Evolutionary conservation across 2,797 vertebrate species (phyloP), one percentile per base, ranked within the genome.

Genomic region (Darevskia mixta): DNA sequence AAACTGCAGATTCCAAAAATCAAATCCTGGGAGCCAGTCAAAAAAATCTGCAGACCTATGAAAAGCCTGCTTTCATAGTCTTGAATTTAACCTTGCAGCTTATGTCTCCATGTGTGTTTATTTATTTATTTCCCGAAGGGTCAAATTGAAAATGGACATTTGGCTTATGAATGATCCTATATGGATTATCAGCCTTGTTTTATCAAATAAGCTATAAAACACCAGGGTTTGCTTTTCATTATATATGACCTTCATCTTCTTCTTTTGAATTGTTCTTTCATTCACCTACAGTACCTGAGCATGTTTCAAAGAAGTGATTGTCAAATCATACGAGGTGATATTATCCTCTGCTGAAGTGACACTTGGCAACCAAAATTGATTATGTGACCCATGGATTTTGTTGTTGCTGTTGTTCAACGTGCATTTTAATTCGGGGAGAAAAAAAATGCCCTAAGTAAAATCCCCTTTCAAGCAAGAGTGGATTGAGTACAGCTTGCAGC

Each of bases 371-470:
- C 61, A 43, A 43, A 69, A n/a, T 32, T 76, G 72, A 77, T 41
- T 32, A 84, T 76, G 29, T 71, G 18, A 75, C 72, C 27, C 23
- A 7, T 87, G 79, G 8, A 8, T 82, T 87, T 55, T 8, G 66
- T 8, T 18, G 7, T 15, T 8, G n/a, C 8, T 35, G 32, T 87
- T 35, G 35, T 66, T 75, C 73, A 88, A 82, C 8, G 71, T 18
- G 83, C 61, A 86, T 83, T 80, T 92, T 88, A 87, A 75, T 67
- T 75, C 8, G 45, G 49, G 23, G 72, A 55, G 13, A 83, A 86
- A 92, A 92, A 80, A 38, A 9, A 15, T 85, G n/a, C 86, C 86
- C 55, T 41, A 87, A 76, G 49, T 87, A 17, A 91, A 79, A 87
- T 92, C 18, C 75, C 55, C 58, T 88, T 85, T 69, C 3, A 89